Evolutionary conservation across 2,888 invertebrate species (phyloP).

Genomic region (Idaea dimidiata): DNA sequence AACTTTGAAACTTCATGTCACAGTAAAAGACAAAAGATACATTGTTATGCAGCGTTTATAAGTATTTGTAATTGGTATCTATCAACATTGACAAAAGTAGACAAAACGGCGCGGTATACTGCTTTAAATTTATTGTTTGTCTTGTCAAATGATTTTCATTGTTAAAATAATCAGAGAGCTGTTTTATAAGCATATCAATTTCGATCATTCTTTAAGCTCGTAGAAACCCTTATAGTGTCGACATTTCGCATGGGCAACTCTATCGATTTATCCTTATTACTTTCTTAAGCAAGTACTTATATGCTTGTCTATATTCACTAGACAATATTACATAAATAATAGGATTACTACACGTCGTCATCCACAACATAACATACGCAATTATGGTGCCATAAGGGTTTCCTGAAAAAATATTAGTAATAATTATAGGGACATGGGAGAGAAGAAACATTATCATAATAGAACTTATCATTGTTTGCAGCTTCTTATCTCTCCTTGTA

Average conservation of each 20-base stretch:
- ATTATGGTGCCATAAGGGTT: constrained; percentile 15
- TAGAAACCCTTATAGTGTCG: background rate
- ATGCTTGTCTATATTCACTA: constrained; percentile 25
- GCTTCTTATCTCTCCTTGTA: constrained; percentile 21
- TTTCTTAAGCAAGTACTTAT: constrained; percentile 13
- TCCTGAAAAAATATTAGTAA: background rate
- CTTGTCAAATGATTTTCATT: too few relatives aligned
- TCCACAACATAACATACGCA: constrained; percentile 15
- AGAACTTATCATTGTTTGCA: constrained; percentile 20
- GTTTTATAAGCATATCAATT: too few relatives aligned
- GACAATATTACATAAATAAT: constrained; percentile 25
- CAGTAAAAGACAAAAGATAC: too few relatives aligned
- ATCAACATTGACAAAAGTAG: too few relatives aligned
- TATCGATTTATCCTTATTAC: background rate
- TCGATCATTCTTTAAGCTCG: too few relatives aligned
- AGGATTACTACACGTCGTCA: constrained; percentile 21
- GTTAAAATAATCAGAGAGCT: too few relatives aligned
- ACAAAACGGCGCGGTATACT: too few relatives aligned
- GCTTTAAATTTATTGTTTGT: too few relatives aligned
- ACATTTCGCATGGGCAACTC: background rate
- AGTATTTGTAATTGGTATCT: too few relatives aligned
- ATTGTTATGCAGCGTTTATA: too few relatives aligned
- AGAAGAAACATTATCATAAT: constrained; percentile 19
- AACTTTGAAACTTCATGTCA: too few relatives aligned
- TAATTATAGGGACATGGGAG: constrained; percentile 21